phyloP scores from a whole-genome alignment of 35 echinoderm and acorn worm species.

The Diadema setosum region DNA sequence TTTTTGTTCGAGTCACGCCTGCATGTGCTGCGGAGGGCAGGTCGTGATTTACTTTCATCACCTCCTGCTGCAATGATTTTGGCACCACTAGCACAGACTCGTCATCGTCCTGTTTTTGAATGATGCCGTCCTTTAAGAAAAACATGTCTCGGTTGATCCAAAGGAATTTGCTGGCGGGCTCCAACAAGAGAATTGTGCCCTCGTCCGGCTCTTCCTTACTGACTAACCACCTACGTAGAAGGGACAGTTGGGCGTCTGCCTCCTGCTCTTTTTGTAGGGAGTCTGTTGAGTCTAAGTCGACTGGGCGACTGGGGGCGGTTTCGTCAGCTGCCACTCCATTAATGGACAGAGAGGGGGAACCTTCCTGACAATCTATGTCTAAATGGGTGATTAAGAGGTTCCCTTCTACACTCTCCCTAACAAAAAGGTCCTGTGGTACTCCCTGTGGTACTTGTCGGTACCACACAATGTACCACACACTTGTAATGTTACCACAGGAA shows the following conservation, averaged over 20 bases:
- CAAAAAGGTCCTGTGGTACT: no score
- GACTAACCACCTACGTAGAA: neutral
- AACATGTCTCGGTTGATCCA: conserved; percentile 27
- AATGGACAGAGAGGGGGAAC: neutral
- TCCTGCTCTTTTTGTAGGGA: neutral
- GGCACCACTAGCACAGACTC: neutral
- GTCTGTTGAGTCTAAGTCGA: neutral
- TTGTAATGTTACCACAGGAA: no score
- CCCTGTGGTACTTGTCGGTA: no score
- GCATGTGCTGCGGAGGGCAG: conserved; percentile 1
- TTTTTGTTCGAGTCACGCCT: neutral
- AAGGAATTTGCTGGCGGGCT: neutral
- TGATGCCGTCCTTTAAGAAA: neutral
- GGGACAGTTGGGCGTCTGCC: neutral
- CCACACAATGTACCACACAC: no score
- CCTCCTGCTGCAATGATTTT: no score
- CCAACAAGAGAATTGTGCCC: neutral
- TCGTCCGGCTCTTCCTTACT: neutral
- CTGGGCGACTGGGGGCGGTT: no score
- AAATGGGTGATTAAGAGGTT: neutral
- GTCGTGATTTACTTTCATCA: no score
- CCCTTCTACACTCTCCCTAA: no score
- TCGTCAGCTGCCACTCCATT: no score
- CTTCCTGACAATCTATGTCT: neutral
- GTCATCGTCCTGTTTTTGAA: neutral